Evolutionary conservation across 2,888 invertebrate genomes (phyloP).

Genomic region (Gastrophysa polygoni): DNA sequence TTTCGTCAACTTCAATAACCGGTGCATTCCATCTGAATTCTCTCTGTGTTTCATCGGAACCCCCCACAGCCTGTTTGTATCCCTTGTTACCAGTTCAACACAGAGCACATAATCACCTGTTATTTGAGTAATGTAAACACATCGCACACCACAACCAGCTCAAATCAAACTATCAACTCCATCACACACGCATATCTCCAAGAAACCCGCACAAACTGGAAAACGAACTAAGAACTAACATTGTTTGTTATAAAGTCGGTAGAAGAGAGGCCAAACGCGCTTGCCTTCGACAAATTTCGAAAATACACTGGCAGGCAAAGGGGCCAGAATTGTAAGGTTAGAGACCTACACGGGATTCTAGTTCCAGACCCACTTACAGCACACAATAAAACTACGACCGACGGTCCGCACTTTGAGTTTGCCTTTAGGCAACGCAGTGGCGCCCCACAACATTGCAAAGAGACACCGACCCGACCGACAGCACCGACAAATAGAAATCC

Average conservation of each 20-base stretch:
- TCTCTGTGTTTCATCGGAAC: background rate
- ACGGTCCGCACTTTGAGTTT: slow-evolving; percentile 47
- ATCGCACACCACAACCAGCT: slow-evolving; percentile 25
- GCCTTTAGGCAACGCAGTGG: slow-evolving; percentile 29
- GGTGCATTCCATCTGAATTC: background rate
- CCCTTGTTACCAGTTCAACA: slow-evolving; percentile 11
- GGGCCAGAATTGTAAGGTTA: slow-evolving; percentile 45
- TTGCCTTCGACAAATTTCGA: slow-evolving; percentile 42
- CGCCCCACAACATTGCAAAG: slow-evolving; percentile 11
- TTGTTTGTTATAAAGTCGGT: slow-evolving; percentile 21
- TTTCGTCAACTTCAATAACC: background rate
- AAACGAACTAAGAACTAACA: slow-evolving; percentile 13
- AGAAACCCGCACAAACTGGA: slow-evolving; percentile 2
- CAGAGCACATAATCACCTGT: slow-evolving; percentile 40
- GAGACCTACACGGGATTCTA: slow-evolving; percentile 49
- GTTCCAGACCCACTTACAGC: slow-evolving; percentile 51
- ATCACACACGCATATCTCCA: background rate
- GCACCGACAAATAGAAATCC: too few species aligned
- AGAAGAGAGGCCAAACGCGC: slow-evolving; percentile 23
- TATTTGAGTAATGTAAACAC: slow-evolving; percentile 42
- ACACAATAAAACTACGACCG: slow-evolving; percentile 53
- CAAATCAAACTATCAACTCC: background rate
- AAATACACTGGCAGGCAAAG: slow-evolving; percentile 43
- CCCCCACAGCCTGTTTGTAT: background rate
- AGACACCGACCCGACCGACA: too few species aligned